A percentile compares a stretch with the other conserved stretches of the same genome.
These are phyloP conservation scores for Agrotis segetum DNA, from an alignment of 2,888 invertebrate species.

Conservation along the genomic window DNA sequence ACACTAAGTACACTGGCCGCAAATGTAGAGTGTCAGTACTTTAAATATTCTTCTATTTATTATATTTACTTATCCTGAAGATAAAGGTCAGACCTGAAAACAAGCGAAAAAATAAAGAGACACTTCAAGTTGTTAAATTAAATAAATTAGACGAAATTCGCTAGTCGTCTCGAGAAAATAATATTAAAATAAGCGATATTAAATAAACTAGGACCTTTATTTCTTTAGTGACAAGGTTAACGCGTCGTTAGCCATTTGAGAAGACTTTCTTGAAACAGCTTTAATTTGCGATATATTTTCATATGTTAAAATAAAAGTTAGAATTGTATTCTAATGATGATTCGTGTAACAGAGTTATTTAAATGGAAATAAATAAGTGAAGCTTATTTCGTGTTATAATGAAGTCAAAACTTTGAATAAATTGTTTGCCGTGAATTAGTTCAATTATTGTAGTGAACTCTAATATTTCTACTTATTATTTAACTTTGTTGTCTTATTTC, in stretches of 20 bases:
- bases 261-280: constrained; percentile 6
- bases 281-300: constrained; percentile 20
- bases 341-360: constrained; percentile 19
- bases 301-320: neutral
- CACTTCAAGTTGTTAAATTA: constrained; percentile 10
- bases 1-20: neutral
- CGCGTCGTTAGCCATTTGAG: constrained; percentile 22
- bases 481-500: neutral
- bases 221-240: constrained; percentile 30
- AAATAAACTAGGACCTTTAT: constrained; percentile 33
- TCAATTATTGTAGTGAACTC: neutral
- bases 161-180: constrained; percentile 9
- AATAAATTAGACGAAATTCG: constrained; percentile 17
- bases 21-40: neutral
- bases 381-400: neutral
- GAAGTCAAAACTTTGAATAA: too few relatives aligned
- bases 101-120: constrained; percentile 3
- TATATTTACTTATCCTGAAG: neutral
- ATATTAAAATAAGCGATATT: constrained; percentile 26
- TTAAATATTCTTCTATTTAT: neutral
- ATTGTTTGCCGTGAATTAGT: neutral
- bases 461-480: neutral
- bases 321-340: constrained; percentile 6
- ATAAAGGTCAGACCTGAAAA: neutral
- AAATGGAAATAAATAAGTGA: constrained; percentile 32